Conservation (phyloP, 2,888 invertebrate genomes). For the Doris montereyensis region DNA sequence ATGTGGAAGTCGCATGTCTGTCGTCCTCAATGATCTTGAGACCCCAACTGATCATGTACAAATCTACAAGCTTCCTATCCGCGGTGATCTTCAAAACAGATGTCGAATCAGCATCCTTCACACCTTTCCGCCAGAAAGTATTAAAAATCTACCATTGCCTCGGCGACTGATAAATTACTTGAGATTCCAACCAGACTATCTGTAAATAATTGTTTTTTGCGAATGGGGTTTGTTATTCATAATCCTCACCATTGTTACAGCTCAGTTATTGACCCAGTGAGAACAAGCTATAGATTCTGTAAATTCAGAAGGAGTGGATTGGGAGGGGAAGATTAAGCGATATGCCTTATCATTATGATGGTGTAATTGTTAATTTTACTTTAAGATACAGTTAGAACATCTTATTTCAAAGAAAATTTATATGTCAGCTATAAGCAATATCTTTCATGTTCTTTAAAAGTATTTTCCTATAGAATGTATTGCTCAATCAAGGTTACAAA, state of each 20-base stretch:
- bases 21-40: constrained; percentile 67
- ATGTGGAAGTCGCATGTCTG: constrained; percentile 71
- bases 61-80: constrained; percentile 69
- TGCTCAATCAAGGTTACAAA: too few species aligned
- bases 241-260: neutral
- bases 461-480: too few species aligned
- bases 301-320: neutral
- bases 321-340: neutral
- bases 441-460: too few species aligned
- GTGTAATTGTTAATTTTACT: too few species aligned
- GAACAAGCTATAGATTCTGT: neutral
- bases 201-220: constrained; percentile 32
- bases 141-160: constrained; percentile 68
- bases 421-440: too few species aligned
- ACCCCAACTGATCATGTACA: constrained; percentile 67
- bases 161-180: constrained; percentile 67
- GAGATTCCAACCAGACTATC: constrained; percentile 69
- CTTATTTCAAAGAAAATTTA: too few species aligned
- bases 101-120: constrained; percentile 69
- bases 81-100: constrained; percentile 66
- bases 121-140: constrained; percentile 58
- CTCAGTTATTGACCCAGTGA: neutral
- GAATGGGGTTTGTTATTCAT: neutral
- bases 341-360: too few species aligned
- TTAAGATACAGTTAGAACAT: too few species aligned